Conservation (phyloP, 2,113 vertebrate species). For the Heptranchias perlo region DNA sequence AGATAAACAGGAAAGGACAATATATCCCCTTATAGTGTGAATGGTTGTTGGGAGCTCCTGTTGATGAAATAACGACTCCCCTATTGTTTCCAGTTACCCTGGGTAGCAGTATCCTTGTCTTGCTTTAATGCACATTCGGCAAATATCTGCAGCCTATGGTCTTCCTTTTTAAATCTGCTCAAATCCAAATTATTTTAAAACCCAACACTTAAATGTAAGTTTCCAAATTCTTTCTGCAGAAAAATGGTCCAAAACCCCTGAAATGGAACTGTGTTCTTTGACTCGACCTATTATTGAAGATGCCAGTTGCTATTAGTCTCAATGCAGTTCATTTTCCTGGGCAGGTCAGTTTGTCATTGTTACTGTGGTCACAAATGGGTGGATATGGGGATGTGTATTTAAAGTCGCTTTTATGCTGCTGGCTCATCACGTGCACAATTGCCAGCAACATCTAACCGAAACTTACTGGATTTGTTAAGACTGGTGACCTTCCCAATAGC, state of each 20-base stretch:
- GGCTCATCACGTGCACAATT: background rate
- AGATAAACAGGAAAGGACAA: background rate
- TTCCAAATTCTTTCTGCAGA: background rate
- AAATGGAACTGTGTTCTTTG: background rate
- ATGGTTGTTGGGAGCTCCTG: background rate
- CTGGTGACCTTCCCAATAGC: background rate
- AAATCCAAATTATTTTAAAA: background rate
- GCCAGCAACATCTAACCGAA: background rate
- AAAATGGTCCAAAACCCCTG: background rate
- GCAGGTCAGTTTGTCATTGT: background rate
- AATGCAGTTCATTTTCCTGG: background rate
- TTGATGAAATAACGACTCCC: background rate
- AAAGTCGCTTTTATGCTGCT: background rate
- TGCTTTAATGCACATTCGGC: background rate
- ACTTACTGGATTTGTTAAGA: background rate
- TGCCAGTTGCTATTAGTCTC: background rate
- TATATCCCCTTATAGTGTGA: background rate
- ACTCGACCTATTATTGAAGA: background rate
- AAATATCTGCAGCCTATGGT: background rate
- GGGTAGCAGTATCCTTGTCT: background rate
- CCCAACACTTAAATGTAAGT: background rate
- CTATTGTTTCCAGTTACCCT: background rate
- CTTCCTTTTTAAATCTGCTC: background rate
- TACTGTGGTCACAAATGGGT: background rate
- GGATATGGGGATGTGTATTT: background rate